Base-by-base conservation (phyloP, 2,888 invertebrate genomes). In the Trisateles emortualis region DNA sequence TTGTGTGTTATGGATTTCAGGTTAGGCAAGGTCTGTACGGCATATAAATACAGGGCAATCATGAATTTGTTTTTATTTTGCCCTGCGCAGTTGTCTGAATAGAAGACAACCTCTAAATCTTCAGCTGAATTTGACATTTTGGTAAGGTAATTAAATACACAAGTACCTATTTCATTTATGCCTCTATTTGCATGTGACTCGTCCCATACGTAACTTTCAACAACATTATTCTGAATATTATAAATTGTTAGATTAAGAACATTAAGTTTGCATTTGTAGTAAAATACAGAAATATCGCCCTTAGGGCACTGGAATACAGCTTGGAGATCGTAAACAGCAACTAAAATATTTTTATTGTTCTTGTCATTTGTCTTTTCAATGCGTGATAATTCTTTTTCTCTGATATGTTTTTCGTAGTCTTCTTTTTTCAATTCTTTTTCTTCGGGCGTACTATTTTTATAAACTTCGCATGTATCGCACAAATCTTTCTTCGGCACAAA, bases 171-270 rank as follows among this genome's bases (percentile, higher is more conserved):
- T 59, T 80, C 79, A 43, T 75, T 72, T 8, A 68, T 72, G 54
- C 79, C 81, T 58, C 80, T 64, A 41, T 76, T 59, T 0, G 72
- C 79, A 17, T 75, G 52, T 3, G 72, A 64, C 52, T 84, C 78
- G 48, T 83, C 73, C 80, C 82, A 82, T 29, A 83, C 63, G 62
- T 68, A 79, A 57, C 76, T 56, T 32, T 77, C 67, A 19, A 59
- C 64, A 60, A 59, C 17, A 41, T 65, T 55, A 16, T 5, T 35
- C n/a, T 73, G 48, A 4, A 81, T 40, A 40, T 80, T 52, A 49
- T 65, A 74, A 46, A 79, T 64, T 30, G 77, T 78, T 14, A 77
- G 61, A 58, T 80, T 78, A 14, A 70, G 56, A 10, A 68, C 65
- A 53, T 75, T 73, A 11, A 75, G 44, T 66, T 80, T 79, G 0